A percentile compares a stretch with the other conserved stretches of the same genome.
These are phyloP conservation scores for Microhierax caerulescens DNA, from an alignment of 2,797 vertebrate genomes.

Conservation along the genomic window DNA sequence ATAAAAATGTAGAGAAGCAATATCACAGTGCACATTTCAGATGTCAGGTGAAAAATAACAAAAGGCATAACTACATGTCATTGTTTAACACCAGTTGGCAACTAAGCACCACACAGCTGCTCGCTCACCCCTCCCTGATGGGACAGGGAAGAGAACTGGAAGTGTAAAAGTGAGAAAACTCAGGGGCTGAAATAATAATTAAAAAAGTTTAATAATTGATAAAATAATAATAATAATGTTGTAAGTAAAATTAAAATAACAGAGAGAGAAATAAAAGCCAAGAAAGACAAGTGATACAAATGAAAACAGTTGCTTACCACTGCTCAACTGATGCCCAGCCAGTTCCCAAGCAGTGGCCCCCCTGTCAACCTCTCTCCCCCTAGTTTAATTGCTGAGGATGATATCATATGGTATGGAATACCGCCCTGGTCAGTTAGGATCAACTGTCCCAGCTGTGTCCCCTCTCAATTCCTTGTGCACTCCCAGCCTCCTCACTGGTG, in stretches of 20 bases:
- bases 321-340: not conserved
- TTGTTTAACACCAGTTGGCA: not conserved
- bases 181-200: too few species aligned
- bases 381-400: not conserved
- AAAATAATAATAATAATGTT: not conserved
- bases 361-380: too few species aligned
- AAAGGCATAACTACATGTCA: not conserved
- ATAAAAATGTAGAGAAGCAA: not conserved
- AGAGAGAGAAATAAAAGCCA: not conserved
- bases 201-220: too few species aligned
- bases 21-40: not conserved
- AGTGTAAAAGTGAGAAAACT: too few species aligned
- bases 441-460: too few species aligned
- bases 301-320: not conserved
- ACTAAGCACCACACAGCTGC: not conserved
- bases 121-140: too few species aligned
- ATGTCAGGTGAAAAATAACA: not conserved
- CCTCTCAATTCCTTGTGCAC: too few species aligned
- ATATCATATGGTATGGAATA: fast-evolving
- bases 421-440: too few species aligned
- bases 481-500: too few species aligned
- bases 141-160: too few species aligned
- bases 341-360: fast-evolving
- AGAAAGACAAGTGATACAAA: not conserved
- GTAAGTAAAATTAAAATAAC: not conserved